Conservation (phyloP, 2,888 invertebrate species). For the Drosophila yooni region DNA sequence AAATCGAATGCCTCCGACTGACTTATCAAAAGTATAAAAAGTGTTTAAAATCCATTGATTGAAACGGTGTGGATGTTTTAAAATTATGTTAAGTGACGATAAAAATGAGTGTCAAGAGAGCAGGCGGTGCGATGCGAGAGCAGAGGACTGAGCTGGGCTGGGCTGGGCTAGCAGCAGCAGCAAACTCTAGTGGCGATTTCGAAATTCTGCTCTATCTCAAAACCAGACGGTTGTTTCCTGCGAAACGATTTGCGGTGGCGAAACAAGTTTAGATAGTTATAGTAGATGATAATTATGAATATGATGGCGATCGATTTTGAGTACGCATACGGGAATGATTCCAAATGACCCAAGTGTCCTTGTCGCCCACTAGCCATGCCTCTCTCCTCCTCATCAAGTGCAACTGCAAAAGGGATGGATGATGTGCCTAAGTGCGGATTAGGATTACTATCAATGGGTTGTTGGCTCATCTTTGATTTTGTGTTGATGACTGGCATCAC, state of each 20-base stretch:
- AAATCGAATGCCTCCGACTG: conserved; percentile 80
- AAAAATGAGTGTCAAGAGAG: conserved; percentile 17
- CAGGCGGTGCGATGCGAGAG: not conserved
- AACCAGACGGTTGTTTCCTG: conserved; percentile 79
- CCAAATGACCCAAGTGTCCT: conserved; percentile 23
- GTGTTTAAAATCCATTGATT: conserved; percentile 78
- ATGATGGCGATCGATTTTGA: conserved; percentile 44
- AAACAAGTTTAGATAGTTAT: conserved; percentile 84
- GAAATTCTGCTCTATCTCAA: conserved; percentile 15
- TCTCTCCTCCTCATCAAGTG: conserved; percentile 7
- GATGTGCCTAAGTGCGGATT: conserved; percentile 17
- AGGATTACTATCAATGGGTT: conserved; percentile 7
- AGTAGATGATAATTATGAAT: conserved; percentile 81
- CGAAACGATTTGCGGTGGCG: conserved; percentile 85
- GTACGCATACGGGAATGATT: conserved; percentile 46
- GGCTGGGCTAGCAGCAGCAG: conserved; percentile 43
- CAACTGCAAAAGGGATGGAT: conserved; percentile 24
- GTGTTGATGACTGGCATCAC: conserved; percentile 19
- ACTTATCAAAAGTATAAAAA: conserved; percentile 81
- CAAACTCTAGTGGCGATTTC: conserved; percentile 44
- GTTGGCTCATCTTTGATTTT: conserved; percentile 7
- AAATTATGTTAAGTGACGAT: conserved; percentile 34
- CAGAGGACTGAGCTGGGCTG: conserved; percentile 4
- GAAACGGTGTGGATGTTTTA: conserved; percentile 48
- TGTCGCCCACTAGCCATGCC: conserved; percentile 6